A percentile compares a stretch with the other conserved stretches of the same genome.
These are phyloP conservation scores for Ametastegia equiseti DNA, from an alignment of 2,888 invertebrate genomes.

Conservation along the genomic window DNA sequence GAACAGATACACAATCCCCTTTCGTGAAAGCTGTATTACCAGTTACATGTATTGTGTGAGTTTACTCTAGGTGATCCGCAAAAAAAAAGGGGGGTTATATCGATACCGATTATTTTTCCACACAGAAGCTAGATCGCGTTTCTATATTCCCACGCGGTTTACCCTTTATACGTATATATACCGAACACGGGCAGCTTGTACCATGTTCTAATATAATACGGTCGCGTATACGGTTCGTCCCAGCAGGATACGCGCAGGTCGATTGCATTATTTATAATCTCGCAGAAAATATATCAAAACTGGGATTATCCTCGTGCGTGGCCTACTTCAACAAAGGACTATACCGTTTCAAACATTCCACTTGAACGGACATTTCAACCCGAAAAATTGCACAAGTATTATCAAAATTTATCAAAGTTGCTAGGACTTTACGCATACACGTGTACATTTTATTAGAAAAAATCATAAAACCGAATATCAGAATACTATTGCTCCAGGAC, in stretches of 20 bases:
- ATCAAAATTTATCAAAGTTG: neutral
- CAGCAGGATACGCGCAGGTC: slow-evolving; percentile 22
- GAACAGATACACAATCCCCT: too few species aligned
- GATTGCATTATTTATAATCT: slow-evolving; percentile 39
- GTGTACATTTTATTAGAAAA: too few species aligned
- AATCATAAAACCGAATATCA: neutral
- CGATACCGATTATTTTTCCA: neutral
- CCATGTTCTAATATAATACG: slow-evolving; percentile 19
- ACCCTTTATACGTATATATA: neutral
- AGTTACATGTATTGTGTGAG: too few species aligned
- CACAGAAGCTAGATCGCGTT: neutral
- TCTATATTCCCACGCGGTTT: neutral
- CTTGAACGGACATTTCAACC: too few species aligned
- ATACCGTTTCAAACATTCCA: neutral
- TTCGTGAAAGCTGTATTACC: too few species aligned
- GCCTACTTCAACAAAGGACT: slow-evolving; percentile 1
- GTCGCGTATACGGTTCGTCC: neutral
- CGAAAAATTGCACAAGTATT: neutral
- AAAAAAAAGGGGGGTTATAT: neutral
- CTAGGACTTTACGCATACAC: too few species aligned
- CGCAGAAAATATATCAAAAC: slow-evolving; percentile 16
- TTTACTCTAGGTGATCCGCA: neutral
- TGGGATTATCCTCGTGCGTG: slow-evolving; percentile 25
- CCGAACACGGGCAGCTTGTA: neutral
- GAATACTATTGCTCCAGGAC: neutral